Percentiles rank a stretch among this genome's conserved stretches.
Conservation (phyloP, 2,797 vertebrate genomes). For the Gymnopithys bicolor region DNA sequence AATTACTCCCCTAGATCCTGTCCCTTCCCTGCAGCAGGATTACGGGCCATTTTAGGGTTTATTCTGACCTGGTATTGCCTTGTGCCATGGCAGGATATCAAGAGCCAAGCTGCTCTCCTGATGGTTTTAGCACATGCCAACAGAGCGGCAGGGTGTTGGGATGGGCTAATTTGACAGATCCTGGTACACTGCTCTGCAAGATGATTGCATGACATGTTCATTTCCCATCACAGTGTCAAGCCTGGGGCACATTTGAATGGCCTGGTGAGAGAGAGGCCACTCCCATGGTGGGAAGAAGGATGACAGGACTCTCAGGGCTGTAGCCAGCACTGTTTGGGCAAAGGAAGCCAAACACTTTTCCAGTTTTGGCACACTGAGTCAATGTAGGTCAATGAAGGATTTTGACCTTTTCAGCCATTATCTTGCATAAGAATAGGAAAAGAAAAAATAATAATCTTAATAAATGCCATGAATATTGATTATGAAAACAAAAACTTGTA, state of each 20-base stretch:
- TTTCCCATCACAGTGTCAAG: background rate
- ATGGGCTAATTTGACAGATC: background rate
- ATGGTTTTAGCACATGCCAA: background rate
- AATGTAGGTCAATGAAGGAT: background rate
- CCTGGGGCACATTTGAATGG: background rate
- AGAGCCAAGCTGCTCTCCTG: background rate
- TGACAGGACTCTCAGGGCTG: background rate
- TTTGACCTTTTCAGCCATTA: background rate
- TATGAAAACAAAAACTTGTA: background rate
- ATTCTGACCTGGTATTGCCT: background rate
- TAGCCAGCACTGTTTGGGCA: background rate
- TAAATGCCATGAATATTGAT: background rate
- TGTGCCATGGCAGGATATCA: accelerated
- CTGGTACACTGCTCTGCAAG: background rate
- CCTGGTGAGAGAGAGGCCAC: background rate
- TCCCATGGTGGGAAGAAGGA: background rate
- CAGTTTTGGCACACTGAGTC: background rate
- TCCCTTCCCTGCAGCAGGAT: background rate
- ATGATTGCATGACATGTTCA: background rate
- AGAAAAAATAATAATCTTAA: background rate
- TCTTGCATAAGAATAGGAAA: background rate
- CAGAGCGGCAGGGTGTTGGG: background rate
- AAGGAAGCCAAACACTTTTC: background rate
- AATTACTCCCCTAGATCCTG: background rate
- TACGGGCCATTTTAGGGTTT: background rate